Conservation (phyloP, 2,113 vertebrate species). For the Lasiurus cinereus region DNA sequence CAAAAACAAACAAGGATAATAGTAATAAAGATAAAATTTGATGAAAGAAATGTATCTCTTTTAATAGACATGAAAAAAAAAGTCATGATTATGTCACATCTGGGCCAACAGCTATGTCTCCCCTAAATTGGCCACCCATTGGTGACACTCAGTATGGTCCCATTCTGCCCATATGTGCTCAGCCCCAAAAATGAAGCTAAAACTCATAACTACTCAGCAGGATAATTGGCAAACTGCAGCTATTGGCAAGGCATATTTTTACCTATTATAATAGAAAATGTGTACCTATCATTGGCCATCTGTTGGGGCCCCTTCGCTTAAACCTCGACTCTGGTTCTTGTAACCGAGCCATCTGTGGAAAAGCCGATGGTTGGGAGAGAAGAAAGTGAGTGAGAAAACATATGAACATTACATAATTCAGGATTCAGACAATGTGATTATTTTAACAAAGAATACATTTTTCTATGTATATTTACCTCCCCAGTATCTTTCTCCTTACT, state of each 20-base stretch:
- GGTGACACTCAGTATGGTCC: neutral
- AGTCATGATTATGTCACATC: neutral
- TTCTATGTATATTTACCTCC: neutral
- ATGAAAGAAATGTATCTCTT: neutral
- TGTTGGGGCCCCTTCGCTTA: neutral
- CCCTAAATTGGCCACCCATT: neutral
- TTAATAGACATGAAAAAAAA: neutral
- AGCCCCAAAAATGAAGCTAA: neutral
- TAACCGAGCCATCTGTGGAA: neutral
- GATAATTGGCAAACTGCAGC: neutral
- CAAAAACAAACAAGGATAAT: neutral
- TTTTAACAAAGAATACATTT: neutral
- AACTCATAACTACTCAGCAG: constrained; percentile 7
- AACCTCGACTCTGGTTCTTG: neutral
- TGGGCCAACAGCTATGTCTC: neutral
- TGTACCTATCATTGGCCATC: neutral
- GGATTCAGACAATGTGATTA: neutral
- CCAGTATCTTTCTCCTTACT: neutral
- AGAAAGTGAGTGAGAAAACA: neutral
- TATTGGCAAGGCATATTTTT: neutral
- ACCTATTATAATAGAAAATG: neutral
- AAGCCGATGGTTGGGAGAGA: neutral
- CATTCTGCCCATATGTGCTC: neutral
- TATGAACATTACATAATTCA: neutral
- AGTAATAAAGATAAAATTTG: neutral